Evolutionary conservation across 1,140 invertebrate genomes (phyloP).

Genomic region (Octopus sinensis): DNA sequence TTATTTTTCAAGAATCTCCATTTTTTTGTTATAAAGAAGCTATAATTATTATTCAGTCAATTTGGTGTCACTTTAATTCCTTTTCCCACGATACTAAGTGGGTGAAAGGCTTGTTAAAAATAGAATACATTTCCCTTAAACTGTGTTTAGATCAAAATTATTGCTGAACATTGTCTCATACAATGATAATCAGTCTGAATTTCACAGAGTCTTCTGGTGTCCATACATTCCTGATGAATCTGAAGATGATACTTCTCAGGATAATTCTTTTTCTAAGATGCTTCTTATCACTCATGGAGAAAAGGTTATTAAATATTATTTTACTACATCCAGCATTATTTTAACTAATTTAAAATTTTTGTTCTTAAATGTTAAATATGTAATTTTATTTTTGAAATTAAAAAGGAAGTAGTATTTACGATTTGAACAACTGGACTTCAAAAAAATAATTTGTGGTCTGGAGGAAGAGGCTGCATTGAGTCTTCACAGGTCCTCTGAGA

Average conservation of each 20-base stretch:
- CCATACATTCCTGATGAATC: conserved; percentile 75
- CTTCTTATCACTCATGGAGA: conserved; percentile 77
- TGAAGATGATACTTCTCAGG: conserved; percentile 48
- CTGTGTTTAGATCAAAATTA: neutral
- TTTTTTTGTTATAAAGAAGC: no score
- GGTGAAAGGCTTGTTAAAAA: neutral
- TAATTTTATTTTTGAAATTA: neutral
- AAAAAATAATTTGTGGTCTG: no score
- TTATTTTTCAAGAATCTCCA: no score
- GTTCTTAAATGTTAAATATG: neutral
- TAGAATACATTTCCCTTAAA: neutral
- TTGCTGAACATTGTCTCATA: neutral
- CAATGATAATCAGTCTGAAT: conserved; percentile 29
- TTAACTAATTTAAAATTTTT: neutral
- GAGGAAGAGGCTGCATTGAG: no score
- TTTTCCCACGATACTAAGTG: no score
- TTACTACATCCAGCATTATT: neutral
- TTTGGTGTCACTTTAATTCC: no score
- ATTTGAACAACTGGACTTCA: no score
- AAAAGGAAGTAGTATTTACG: neutral
- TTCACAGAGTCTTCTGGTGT: conserved; percentile 81
- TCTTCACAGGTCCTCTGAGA: no score
- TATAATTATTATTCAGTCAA: no score
- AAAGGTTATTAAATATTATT: conserved; percentile 59
- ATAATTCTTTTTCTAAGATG: conserved; percentile 58